A percentile compares a stretch with the other conserved stretches of the same genome.
phyloP scores from a whole-genome alignment of 2,888 invertebrate genomes.

The Pherbina coryleti region DNA sequence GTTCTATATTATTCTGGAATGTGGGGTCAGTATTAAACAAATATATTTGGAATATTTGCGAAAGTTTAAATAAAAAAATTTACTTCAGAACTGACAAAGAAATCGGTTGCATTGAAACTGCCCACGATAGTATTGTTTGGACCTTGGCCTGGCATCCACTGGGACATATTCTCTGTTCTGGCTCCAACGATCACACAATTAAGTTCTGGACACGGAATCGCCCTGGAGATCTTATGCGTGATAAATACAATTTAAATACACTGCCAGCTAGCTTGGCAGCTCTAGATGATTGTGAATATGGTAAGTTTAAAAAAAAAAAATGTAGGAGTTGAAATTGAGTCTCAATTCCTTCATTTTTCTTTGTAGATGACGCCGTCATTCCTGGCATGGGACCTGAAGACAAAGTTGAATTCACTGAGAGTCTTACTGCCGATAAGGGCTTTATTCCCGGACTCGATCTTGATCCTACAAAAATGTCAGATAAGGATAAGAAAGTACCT shows the following conservation, averaged over 20 bases:
- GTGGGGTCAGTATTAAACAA: conserved; percentile 80
- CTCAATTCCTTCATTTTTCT: neutral
- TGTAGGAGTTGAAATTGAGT: neutral
- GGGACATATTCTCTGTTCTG: conserved; percentile 98
- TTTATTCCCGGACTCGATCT: conserved; percentile 90
- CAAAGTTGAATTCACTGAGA: conserved; percentile 82
- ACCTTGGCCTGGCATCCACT: conserved; percentile 99
- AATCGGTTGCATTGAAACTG: conserved; percentile 97
- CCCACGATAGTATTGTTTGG: conserved; percentile 99
- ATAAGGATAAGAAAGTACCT: conserved; percentile 86
- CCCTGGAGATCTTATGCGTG: conserved; percentile 98
- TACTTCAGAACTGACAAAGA: conserved; percentile 89
- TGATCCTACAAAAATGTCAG: conserved; percentile 75
- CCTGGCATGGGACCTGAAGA: conserved; percentile 99
- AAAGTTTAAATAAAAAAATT: neutral
- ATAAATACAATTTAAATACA: conserved; percentile 96
- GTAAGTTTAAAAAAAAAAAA: conserved; percentile 59
- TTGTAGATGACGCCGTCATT: conserved; percentile 80
- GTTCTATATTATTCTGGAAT: conserved; percentile 98
- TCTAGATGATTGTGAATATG: conserved; percentile 79
- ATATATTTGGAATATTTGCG: neutral
- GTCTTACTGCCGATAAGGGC: conserved; percentile 73
- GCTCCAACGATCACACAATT: conserved; percentile 99
- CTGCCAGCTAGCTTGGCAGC: conserved; percentile 85
- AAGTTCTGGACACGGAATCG: conserved; percentile 99